Evolutionary conservation across 92 coral and sea anemone species (phyloP), one percentile per base, ranked within the genome.

Genomic region (Metridium senile): DNA sequence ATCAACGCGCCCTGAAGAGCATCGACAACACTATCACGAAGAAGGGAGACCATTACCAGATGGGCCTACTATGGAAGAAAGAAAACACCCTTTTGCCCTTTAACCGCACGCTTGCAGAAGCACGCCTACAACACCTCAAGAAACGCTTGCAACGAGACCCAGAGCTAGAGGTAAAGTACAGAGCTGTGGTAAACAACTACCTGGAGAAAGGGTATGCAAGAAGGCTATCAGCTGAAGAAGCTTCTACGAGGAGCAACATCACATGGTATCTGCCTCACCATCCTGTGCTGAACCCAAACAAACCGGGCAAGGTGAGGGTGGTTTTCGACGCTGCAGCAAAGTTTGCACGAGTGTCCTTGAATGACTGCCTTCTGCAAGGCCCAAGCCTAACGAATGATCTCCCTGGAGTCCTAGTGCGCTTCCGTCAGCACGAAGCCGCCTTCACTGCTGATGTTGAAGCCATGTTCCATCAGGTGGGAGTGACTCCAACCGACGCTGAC

Each of bases 321-420:
- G 89, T 84, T 27, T 80, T 89, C 45, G 93, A 89, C 59, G 93
- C 89, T 0, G 89, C 89, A 6, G 81, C 93, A 20, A 89, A 52
- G 35, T 80, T 71, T 70, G 61, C 74, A 62, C 84, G 83, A 20
- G 64, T 64, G 25, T 85, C 93, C 0, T 53, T 89, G 35, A 85
- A 76, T 62, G 79, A 89, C 6, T 80, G 79, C 51, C 89, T 85
- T 20, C 62, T 89, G 11, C 85, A 82, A 70, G 94, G 88, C 21
- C 94, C 94, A 46, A 67, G 79, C 62, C 86, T 74, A 1, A 74
- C 81, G 6, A 89, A 86, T 71, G 76, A 85, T 76, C 69, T 89
- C 27, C 26, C 81, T 68, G 90, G 90, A 2, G 83, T 89, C 13
- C 61, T 89, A 19, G 72, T 89, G 9, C 88, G 90, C 23, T 89